Conservation (phyloP, 2,888 invertebrate species). For the Hetaerina titia region DNA sequence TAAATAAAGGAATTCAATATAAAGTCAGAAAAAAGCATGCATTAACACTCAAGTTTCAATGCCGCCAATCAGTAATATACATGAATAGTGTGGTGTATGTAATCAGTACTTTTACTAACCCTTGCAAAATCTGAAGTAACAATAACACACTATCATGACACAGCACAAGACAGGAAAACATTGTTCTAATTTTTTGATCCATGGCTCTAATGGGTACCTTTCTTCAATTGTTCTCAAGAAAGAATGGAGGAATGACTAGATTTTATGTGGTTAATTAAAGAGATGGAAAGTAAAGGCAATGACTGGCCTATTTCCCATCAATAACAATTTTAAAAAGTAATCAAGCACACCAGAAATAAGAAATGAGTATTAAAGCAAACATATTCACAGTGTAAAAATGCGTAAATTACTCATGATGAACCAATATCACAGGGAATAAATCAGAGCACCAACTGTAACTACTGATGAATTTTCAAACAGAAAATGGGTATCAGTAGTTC, state of each 20-base stretch:
- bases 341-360: neutral
- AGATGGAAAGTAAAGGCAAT: neutral
- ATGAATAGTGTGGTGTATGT: neutral
- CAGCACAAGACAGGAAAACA: neutral
- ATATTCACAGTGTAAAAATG: constrained; percentile 28
- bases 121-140: neutral
- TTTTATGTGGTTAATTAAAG: constrained; percentile 12
- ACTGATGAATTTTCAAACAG: neutral
- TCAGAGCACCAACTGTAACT: constrained; percentile 48
- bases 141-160: neutral
- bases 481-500: neutral
- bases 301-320: constrained; percentile 8
- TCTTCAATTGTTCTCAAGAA: constrained; percentile 2
- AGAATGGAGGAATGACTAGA: constrained; percentile 57
- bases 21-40: constrained; percentile 7
- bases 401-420: neutral
- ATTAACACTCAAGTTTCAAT: constrained; percentile 22
- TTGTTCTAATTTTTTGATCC: constrained; percentile 45
- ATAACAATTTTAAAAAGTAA: constrained; percentile 14
- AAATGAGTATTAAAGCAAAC: constrained; percentile 12
- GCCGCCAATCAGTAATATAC: constrained; percentile 4
- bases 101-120: neutral
- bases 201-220: constrained; percentile 43
- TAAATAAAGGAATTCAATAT: constrained; percentile 33
- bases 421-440: constrained; percentile 62